Evolutionary conservation across 30 jellyfish, hydroid and myxozoan genomes (phyloP).

Genomic region (Hydra vulgaris): DNA sequence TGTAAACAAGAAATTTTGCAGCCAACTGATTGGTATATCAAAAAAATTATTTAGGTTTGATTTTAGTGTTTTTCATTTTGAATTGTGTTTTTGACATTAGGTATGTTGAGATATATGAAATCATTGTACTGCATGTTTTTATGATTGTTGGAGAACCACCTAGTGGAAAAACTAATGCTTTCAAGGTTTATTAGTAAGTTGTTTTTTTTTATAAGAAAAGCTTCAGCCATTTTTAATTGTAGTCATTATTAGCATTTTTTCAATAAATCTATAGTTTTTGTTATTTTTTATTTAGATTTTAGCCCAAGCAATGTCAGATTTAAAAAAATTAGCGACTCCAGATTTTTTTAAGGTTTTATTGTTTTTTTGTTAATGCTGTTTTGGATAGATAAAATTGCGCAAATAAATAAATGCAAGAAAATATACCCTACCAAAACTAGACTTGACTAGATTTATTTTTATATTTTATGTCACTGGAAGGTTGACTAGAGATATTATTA

Average conservation of each 20-base stretch:
- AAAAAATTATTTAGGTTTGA: constrained; percentile 66
- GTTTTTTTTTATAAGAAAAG: background rate
- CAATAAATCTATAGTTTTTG: background rate
- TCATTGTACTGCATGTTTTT: constrained; percentile 88
- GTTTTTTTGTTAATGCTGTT: background rate
- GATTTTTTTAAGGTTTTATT: constrained; percentile 54
- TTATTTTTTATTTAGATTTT: constrained; percentile 51
- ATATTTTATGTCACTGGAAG: no score
- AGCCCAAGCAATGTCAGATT: constrained; percentile 72
- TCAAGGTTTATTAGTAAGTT: constrained; percentile 23
- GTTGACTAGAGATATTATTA: no score
- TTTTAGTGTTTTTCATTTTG: background rate
- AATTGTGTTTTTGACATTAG: background rate
- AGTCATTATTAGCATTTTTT: background rate
- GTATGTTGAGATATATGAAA: constrained; percentile 32
- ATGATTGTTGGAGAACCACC: constrained; percentile 97
- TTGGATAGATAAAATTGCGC: background rate
- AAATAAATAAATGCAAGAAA: no score
- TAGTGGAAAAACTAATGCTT: constrained; percentile 94
- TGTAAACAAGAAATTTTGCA: constrained; percentile 56
- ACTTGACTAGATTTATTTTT: no score
- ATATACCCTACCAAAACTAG: no score
- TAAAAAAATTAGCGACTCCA: constrained; percentile 57
- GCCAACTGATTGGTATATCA: constrained; percentile 82
- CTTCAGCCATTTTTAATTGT: no score